Evolutionary conservation across 2,113 vertebrate species (phyloP).

Genomic region (Xenus cinereus): DNA sequence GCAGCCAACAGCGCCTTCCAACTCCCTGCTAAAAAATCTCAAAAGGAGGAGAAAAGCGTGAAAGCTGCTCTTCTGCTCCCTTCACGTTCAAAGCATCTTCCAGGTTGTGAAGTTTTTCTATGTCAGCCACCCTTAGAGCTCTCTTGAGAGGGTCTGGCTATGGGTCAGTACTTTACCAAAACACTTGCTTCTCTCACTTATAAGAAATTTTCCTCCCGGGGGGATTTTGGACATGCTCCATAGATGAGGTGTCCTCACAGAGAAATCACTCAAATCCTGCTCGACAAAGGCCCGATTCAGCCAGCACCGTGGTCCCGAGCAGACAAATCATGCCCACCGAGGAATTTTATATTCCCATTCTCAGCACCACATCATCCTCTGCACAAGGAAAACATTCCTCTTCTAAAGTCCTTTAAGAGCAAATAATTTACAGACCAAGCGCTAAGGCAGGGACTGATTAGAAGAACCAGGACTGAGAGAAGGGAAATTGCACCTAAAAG

Average conservation of each 20-base stretch:
- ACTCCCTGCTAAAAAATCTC: neutral
- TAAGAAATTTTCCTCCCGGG: constrained; percentile 59
- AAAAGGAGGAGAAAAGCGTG: neutral
- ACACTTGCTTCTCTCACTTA: constrained; percentile 70
- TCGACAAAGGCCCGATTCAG: constrained; percentile 38
- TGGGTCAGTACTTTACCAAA: constrained; percentile 76
- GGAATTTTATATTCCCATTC: neutral
- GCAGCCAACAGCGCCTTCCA: neutral
- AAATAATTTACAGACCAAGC: neutral
- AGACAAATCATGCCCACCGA: neutral
- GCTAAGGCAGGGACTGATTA: constrained; percentile 2
- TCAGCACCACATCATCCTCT: neutral
- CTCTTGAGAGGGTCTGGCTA: constrained; percentile 58
- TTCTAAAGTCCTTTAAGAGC: neutral
- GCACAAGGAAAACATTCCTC: neutral
- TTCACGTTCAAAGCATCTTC: neutral
- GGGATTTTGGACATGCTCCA: constrained; percentile 67
- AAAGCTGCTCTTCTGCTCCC: neutral
- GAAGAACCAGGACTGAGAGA: neutral
- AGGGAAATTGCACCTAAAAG: neutral
- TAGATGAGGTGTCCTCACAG: constrained; percentile 77
- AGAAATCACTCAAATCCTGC: constrained; percentile 68
- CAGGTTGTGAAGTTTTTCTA: constrained; percentile 46
- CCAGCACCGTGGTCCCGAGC: neutral
- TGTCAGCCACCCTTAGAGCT: constrained; percentile 3